phyloP scores from a whole-genome alignment of 2,113 vertebrate genomes.

The Neofelis nebulosa region DNA sequence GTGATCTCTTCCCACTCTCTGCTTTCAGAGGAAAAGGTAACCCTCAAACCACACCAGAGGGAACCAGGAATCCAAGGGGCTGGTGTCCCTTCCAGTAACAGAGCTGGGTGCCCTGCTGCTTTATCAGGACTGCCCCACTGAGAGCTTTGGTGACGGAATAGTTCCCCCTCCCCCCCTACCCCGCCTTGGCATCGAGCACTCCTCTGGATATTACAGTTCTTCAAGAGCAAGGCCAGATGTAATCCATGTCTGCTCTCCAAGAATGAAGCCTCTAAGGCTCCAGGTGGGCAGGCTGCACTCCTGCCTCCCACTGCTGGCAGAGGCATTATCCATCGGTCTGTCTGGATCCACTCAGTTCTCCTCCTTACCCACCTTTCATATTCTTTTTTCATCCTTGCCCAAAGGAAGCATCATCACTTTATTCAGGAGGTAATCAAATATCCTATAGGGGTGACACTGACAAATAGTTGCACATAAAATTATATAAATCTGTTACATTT shows the following conservation, averaged over 20 bases:
- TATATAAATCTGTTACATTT: constrained; percentile 39
- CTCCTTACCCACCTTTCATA: neutral
- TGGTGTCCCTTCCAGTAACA: neutral
- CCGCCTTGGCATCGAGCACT: neutral
- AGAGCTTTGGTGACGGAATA: neutral
- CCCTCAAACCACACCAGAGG: neutral
- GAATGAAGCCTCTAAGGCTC: neutral
- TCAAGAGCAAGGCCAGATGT: neutral
- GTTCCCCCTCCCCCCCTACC: neutral
- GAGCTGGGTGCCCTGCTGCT: neutral
- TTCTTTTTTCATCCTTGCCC: constrained; percentile 28
- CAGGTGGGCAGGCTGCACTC: neutral
- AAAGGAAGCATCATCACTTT: constrained; percentile 60
- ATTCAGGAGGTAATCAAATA: constrained; percentile 60
- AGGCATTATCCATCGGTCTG: neutral
- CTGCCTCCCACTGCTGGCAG: neutral
- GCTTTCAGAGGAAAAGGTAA: neutral
- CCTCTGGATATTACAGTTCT: neutral
- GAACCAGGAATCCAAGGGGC: neutral
- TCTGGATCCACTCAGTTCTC: neutral
- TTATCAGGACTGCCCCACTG: neutral
- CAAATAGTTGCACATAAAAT: constrained; percentile 26
- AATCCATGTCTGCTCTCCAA: neutral
- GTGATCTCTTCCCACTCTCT: neutral
- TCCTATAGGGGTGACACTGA: neutral